Evolutionary conservation across 2,797 vertebrate genomes (phyloP).

Genomic region (Limnodromus scolopaceus): DNA sequence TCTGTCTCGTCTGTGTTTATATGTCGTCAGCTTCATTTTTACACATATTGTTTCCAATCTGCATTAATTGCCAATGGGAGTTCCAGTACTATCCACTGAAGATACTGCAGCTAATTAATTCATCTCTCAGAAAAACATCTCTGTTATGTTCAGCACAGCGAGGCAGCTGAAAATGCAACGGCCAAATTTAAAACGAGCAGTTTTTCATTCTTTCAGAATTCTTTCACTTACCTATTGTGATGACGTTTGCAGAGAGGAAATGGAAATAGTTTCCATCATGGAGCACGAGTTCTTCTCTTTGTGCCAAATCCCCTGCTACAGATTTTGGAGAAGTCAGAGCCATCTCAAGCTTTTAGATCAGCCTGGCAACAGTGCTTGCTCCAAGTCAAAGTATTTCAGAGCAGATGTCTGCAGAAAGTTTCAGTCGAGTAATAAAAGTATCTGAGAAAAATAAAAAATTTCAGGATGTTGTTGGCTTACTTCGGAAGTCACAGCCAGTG

Average conservation of each 20-base stretch:
- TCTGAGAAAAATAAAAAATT: background rate
- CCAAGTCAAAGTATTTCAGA: background rate
- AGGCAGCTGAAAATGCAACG: background rate
- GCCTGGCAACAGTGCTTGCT: background rate
- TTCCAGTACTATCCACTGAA: background rate
- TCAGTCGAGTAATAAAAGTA: background rate
- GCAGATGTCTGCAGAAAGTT: background rate
- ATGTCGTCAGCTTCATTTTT: background rate
- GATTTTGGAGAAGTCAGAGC: constrained; percentile 13
- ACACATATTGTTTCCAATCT: background rate
- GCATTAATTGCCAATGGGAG: background rate
- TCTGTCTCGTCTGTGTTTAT: background rate
- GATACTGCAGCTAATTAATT: background rate
- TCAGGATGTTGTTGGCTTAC: background rate
- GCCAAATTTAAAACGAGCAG: background rate
- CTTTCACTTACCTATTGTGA: constrained; percentile 54
- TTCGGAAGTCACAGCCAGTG: background rate
- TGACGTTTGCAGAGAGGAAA: constrained; percentile 62
- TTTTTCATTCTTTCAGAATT: background rate
- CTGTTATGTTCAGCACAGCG: background rate
- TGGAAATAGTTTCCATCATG: background rate
- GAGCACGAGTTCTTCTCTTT: background rate
- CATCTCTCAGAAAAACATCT: background rate
- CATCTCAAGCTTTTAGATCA: background rate
- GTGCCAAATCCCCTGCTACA: background rate